Conservation (phyloP, 37 sponge, comb jelly and placozoan genomes). For the Halisarca cf. caerulea region DNA sequence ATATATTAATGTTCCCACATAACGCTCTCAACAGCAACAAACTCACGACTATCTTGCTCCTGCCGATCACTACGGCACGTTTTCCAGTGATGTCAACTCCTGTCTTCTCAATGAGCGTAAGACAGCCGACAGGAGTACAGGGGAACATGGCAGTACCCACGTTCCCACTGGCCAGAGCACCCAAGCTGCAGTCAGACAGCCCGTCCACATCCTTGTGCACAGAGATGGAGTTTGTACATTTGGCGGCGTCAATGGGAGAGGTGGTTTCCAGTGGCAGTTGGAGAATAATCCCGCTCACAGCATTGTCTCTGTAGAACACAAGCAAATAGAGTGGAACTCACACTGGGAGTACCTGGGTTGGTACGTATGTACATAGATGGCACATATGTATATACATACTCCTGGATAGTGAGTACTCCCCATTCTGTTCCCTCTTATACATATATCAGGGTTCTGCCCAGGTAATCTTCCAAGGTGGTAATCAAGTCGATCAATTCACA, state of each 20-base stretch:
- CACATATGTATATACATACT: no score
- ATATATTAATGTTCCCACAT: neutral
- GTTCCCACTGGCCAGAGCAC: slow-evolving; percentile 78
- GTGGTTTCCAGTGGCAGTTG: slow-evolving; percentile 82
- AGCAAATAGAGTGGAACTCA: no score
- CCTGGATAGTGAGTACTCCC: no score
- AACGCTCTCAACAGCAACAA: neutral
- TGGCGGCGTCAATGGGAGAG: slow-evolving; percentile 53
- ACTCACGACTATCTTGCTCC: slow-evolving; percentile 94
- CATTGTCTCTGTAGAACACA: slow-evolving; percentile 40
- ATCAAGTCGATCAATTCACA: no score
- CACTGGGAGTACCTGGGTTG: no score
- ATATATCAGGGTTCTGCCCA: no score
- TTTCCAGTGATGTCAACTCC: slow-evolving; percentile 76
- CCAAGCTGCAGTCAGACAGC: slow-evolving; percentile 85
- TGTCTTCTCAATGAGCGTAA: slow-evolving; percentile 83
- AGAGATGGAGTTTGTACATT: slow-evolving; percentile 78
- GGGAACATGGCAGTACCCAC: slow-evolving; percentile 54
- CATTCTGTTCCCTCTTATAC: no score
- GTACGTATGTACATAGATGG: no score
- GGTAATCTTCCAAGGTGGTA: no score
- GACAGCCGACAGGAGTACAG: slow-evolving; percentile 94
- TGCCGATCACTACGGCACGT: slow-evolving; percentile 85
- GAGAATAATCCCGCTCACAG: slow-evolving; percentile 85
- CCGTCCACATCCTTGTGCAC: slow-evolving; percentile 93